phyloP scores from a whole-genome alignment of 2,113 vertebrate species.

The Phalacrocorax aristotelis region DNA sequence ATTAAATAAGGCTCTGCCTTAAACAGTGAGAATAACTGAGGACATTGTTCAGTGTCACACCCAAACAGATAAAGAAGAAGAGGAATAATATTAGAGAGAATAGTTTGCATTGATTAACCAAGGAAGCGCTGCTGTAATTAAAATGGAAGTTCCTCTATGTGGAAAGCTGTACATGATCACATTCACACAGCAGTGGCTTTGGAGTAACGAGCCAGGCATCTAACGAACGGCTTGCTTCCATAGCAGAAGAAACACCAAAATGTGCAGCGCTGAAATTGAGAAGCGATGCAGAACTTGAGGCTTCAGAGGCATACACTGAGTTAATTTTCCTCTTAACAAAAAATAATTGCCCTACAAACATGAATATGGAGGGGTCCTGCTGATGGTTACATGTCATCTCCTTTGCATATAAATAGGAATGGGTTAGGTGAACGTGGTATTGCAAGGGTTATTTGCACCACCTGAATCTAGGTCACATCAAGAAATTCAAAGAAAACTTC shows the following conservation, averaged over 20 bases:
- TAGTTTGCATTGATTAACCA: background rate
- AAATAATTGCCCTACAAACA: background rate
- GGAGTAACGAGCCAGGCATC: background rate
- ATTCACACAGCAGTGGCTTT: background rate
- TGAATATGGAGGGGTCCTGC: accelerated
- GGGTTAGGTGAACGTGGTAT: background rate
- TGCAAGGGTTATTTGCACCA: background rate
- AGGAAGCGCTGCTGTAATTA: background rate
- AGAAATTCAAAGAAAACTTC: constrained; percentile 39
- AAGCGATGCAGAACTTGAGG: background rate
- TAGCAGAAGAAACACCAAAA: background rate
- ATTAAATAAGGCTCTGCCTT: background rate
- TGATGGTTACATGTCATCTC: background rate
- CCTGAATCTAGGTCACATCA: constrained; percentile 21
- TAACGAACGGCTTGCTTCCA: background rate
- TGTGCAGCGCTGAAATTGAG: background rate
- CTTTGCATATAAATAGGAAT: background rate
- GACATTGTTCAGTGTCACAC: background rate
- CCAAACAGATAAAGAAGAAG: background rate
- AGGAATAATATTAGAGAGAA: background rate
- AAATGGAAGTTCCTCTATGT: background rate
- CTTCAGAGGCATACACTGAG: background rate
- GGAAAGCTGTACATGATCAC: background rate
- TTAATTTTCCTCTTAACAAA: background rate
- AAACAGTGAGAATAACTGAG: background rate